A percentile compares a stretch with the other conserved stretches of the same genome.
These are phyloP conservation scores for Phasianus colchicus DNA, from an alignment of 2,113 vertebrate species.

Conservation along the genomic window DNA sequence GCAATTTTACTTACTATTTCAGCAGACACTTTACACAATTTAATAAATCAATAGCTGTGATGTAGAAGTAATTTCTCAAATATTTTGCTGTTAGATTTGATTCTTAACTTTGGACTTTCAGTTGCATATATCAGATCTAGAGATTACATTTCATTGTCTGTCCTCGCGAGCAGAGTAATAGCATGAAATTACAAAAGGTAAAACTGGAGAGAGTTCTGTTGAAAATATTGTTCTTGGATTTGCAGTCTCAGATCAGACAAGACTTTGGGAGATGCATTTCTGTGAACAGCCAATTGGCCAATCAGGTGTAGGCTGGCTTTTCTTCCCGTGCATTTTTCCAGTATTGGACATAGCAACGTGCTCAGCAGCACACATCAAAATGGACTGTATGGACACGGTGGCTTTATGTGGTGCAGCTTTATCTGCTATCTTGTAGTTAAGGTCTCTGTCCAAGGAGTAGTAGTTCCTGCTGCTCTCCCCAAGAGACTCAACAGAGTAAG, in stretches of 20 bases:
- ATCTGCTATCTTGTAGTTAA: neutral
- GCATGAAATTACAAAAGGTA: neutral
- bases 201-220: neutral
- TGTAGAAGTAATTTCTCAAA: neutral
- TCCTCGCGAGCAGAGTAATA: neutral
- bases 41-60: neutral
- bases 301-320: neutral
- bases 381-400: neutral
- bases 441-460: neutral
- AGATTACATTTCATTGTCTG: neutral
- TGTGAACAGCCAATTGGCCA: rapidly evolving
- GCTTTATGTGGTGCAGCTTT: neutral
- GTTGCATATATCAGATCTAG: neutral
- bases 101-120: neutral
- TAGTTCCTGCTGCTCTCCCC: neutral
- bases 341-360: neutral
- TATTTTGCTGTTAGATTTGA: neutral
- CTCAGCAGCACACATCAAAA: neutral
- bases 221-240: neutral
- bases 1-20: neutral
- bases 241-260: neutral
- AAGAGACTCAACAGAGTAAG: neutral
- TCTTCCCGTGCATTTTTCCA: neutral
- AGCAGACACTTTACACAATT: neutral
- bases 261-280: neutral